Evolutionary conservation across 2,888 invertebrate genomes (phyloP).

Genomic region (Subacronicta megacephala): DNA sequence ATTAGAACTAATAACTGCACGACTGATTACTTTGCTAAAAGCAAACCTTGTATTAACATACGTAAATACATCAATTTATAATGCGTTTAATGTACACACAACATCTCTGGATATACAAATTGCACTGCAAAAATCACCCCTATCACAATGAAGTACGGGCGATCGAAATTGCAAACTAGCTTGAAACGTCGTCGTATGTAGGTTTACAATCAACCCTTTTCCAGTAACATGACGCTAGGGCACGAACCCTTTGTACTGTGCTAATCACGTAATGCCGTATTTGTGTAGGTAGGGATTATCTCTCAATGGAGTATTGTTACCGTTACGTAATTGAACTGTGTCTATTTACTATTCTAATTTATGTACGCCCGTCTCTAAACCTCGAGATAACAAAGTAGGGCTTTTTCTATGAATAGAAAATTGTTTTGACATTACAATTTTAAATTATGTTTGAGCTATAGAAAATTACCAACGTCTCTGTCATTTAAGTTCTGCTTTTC

Average conservation of each 20-base stretch:
- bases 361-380: slow-evolving; percentile 11
- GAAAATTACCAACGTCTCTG: too few species aligned
- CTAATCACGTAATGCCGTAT: slow-evolving; percentile 79
- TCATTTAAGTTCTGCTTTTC: too few species aligned
- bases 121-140: too few species aligned
- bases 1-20: slow-evolving; percentile 2
- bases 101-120: too few species aligned
- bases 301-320: slow-evolving; percentile 66
- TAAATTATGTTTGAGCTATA: neutral
- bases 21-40: slow-evolving; percentile 24
- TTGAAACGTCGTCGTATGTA: too few species aligned
- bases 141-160: too few species aligned
- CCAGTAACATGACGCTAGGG: slow-evolving; percentile 51
- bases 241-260: slow-evolving; percentile 72
- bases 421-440: neutral
- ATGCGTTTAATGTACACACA: slow-evolving; percentile 65
- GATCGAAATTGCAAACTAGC: too few species aligned
- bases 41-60: slow-evolving; percentile 26
- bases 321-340: slow-evolving; percentile 61
- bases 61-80: slow-evolving; percentile 59
- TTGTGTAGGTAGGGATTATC: slow-evolving; percentile 69
- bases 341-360: slow-evolving; percentile 60
- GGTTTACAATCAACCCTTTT: slow-evolving; percentile 59
- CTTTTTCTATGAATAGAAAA: slow-evolving; percentile 14
- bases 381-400: slow-evolving; percentile 1